These are phyloP conservation scores for Trissolcus brochymenae DNA, from an alignment of 2,888 invertebrate genomes.

Conservation along the genomic window DNA sequence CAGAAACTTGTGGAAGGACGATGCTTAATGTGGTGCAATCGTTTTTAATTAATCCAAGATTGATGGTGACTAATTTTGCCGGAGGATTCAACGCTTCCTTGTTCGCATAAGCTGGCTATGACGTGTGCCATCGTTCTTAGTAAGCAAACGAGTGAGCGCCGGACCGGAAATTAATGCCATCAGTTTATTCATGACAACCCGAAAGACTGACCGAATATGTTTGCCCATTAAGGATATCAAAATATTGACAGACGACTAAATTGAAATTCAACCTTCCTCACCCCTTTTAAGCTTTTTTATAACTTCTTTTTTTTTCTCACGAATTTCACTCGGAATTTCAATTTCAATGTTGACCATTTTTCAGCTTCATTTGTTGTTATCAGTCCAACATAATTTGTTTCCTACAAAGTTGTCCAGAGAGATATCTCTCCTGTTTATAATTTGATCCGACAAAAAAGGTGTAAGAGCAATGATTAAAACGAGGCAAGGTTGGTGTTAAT, in stretches of 20 bases:
- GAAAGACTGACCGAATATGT: conserved; percentile 5
- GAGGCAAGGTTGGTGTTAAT: conserved; percentile 20
- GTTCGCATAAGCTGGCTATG: conserved; percentile 36
- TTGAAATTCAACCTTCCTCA: no score
- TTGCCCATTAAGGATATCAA: conserved; percentile 5
- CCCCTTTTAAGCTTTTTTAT: no score
- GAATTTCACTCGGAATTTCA: no score
- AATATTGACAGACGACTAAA: no score
- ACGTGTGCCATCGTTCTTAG: conserved; percentile 46
- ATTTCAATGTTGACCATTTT: no score
- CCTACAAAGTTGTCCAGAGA: no score
- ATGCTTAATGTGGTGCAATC: conserved; percentile 36
- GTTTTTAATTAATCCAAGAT: conserved; percentile 55
- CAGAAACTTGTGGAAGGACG: conserved; percentile 15
- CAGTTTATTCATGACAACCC: conserved; percentile 39
- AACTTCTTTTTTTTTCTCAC: no score
- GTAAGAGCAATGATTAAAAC: conserved; percentile 12
- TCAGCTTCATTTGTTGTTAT: no score
- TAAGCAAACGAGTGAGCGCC: conserved; percentile 43
- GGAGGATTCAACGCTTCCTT: conserved; percentile 22
- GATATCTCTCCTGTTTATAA: no score
- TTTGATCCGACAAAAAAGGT: background rate
- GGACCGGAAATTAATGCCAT: conserved; percentile 50
- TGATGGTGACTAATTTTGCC: conserved; percentile 52
- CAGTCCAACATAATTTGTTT: no score